Evolutionary conservation across 2,888 invertebrate species (phyloP).

Genomic region (Erebia ligea): DNA sequence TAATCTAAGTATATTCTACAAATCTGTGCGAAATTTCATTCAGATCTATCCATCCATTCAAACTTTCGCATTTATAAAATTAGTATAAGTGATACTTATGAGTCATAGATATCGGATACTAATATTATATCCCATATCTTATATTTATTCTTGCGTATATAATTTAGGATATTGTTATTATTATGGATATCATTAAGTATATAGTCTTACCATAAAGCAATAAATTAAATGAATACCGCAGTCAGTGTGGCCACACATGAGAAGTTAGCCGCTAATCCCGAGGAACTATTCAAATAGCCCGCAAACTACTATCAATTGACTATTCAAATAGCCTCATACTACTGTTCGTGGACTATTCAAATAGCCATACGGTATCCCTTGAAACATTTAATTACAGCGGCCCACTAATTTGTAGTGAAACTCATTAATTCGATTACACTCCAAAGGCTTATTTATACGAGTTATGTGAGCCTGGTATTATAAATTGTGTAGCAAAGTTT

Average conservation of each 20-base stretch:
- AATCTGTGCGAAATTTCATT: too few relatives aligned
- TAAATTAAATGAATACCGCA: conserved; percentile 16
- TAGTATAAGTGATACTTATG: too few relatives aligned
- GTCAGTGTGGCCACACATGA: conserved; percentile 12
- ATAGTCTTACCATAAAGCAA: background rate
- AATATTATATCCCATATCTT: too few relatives aligned
- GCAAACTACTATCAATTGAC: conserved; percentile 3
- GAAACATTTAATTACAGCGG: conserved; percentile 38
- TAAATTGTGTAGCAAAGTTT: conserved; percentile 5
- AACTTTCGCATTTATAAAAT: too few relatives aligned
- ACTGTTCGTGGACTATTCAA: conserved; percentile 1
- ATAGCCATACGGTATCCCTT: conserved; percentile 24
- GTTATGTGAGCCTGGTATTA: conserved; percentile 13
- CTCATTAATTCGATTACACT: conserved; percentile 35
- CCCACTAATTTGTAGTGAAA: conserved; percentile 32
- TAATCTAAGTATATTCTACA: too few relatives aligned
- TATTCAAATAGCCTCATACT: conserved; percentile 21
- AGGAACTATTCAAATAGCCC: conserved; percentile 13
- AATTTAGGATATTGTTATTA: too few relatives aligned
- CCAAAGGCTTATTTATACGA: conserved; percentile 16
- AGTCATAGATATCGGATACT: too few relatives aligned
- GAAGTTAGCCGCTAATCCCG: conserved; percentile 15
- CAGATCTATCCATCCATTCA: too few relatives aligned
- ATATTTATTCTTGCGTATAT: too few relatives aligned
- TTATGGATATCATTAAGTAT: too few relatives aligned